Base-by-base conservation (phyloP, 2,888 invertebrate genomes). In the Pomacea canaliculata region DNA sequence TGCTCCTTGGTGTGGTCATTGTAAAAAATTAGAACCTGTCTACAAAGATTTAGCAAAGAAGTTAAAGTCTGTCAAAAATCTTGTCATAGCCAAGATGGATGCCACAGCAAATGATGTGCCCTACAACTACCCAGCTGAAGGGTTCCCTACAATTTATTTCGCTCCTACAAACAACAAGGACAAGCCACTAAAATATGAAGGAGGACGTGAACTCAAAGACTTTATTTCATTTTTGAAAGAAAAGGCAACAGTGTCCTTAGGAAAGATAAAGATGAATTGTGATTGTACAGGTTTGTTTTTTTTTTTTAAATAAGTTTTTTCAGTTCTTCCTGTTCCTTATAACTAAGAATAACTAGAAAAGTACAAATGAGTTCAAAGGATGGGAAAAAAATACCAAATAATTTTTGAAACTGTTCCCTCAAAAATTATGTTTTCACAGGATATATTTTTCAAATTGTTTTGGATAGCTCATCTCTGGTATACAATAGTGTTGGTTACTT, bases 1-100 rank as follows among this genome's bases (percentile, higher is more conserved):
- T 82, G 93, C 93, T 9, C 93, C 93, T 5, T 93, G 93, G 93
- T 93, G 93, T 85, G 93, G 93, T 5, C 93, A 93, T 82, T 93
- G 93, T 86, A 93, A 93, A 86, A 87, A 89, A 59, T 89, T 93
- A 66, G 93, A 93, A 80, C 92, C 92, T 18, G 87, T 88, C 16
- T 92, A 91, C 83, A 91, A 89, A 72, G 90, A 91, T 70, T 82
- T 91, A 12, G 91, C 89, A 23, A 90, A 90, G 79, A 84, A 88
- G 68, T 82, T 87, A 75, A 86, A 89, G 70, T 78, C 83, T 10
- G 86, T 87, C 77, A 87, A 87, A 75, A 86, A 90, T 77, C 74
- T 91, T 10, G 86, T 90, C 5, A 85, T 91, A 70, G 90, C 90
- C n/a, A 90, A 91, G 79, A 85, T 91, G 77, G 90, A 91, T 79